Conservation (phyloP, 2,888 invertebrate genomes). For the Apeira syringaria region DNA sequence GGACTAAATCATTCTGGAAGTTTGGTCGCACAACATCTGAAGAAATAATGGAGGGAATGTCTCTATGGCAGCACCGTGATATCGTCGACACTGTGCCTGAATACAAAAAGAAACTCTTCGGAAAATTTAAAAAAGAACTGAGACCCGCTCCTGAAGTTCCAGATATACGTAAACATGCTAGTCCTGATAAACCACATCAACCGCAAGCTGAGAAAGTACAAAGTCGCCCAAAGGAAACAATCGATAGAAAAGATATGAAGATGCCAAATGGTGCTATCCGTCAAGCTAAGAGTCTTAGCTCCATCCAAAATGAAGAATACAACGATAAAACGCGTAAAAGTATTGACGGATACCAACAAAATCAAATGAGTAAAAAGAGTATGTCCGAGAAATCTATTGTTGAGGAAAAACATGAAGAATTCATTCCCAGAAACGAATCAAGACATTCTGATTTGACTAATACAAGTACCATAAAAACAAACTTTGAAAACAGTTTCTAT, state of each 20-base stretch:
- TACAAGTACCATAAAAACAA: constrained; percentile 79
- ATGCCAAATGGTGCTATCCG: constrained; percentile 70
- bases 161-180: constrained; percentile 52
- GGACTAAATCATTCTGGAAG: constrained; percentile 94
- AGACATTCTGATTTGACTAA: constrained; percentile 77
- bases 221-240: constrained; percentile 67
- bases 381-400: constrained; percentile 71
- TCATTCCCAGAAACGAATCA: constrained; percentile 68
- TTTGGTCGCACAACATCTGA: constrained; percentile 88
- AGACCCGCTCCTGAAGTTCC: constrained; percentile 71
- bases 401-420: constrained; percentile 73
- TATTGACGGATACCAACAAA: constrained; percentile 56
- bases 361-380: constrained; percentile 69
- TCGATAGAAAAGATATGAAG: constrained; percentile 74
- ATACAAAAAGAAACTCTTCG: constrained; percentile 75
- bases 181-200: constrained; percentile 51
- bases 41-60: constrained; percentile 93
- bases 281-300: constrained; percentile 75
- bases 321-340: constrained; percentile 55
- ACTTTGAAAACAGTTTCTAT: constrained; percentile 86
- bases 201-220: constrained; percentile 59
- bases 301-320: constrained; percentile 71
- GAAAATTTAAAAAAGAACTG: constrained; percentile 71
- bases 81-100: constrained; percentile 88
- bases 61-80: constrained; percentile 93